phyloP scores from a whole-genome alignment of 2,888 invertebrate species.

The Lissonota sp. region DNA sequence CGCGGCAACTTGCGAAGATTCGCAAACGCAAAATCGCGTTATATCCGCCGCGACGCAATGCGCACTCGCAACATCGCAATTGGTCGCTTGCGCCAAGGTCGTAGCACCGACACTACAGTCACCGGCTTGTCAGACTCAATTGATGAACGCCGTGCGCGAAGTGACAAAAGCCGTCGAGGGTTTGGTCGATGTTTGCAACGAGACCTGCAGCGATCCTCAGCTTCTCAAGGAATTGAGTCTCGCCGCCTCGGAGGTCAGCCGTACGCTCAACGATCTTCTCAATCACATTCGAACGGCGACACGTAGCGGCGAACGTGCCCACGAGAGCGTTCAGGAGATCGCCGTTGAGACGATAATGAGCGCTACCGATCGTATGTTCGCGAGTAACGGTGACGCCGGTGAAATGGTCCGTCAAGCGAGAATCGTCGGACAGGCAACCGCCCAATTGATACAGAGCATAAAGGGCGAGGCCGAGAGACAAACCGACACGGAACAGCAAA shows the following conservation, averaged over 20 bases:
- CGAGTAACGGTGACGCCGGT: conserved; percentile 93
- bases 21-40: conserved; percentile 92
- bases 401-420: conserved; percentile 98
- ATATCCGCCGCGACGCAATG: conserved; percentile 98
- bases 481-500: conserved; percentile 94
- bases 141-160: conserved; percentile 96
- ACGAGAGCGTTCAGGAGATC: conserved; percentile 88
- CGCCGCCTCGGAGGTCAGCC: conserved; percentile 95
- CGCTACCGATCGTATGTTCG: conserved; percentile 94
- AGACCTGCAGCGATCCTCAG: conserved; percentile 88
- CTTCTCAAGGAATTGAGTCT: conserved; percentile 90
- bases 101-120: conserved; percentile 94
- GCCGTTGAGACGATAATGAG: conserved; percentile 95
- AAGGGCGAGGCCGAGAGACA: conserved; percentile 96
- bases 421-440: conserved; percentile 96
- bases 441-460: conserved; percentile 96
- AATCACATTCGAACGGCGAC: conserved; percentile 93
- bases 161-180: conserved; percentile 96
- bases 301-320: conserved; percentile 87
- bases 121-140: conserved; percentile 94
- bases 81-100: conserved; percentile 98
- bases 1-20: conserved; percentile 94
- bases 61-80: conserved; percentile 98
- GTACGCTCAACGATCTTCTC: conserved; percentile 94
- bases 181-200: conserved; percentile 92